Evolutionary conservation across 37 sponge, comb jelly and placozoan genomes (phyloP).

Genomic region (Eunapius fragilis): DNA sequence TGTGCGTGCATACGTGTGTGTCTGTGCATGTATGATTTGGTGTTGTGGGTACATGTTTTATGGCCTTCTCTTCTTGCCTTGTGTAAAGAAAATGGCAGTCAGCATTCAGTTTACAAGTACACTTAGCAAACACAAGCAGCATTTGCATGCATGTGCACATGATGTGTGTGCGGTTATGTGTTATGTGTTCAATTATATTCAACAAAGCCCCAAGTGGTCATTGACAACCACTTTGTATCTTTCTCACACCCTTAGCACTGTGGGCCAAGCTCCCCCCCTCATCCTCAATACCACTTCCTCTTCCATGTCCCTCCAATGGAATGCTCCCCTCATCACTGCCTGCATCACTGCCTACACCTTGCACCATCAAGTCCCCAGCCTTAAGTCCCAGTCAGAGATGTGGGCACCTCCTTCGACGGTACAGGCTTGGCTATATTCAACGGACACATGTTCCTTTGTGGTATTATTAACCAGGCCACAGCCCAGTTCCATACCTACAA

Average conservation of each 20-base stretch:
- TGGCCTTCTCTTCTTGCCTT: background rate
- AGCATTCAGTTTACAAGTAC: background rate
- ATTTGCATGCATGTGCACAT: background rate
- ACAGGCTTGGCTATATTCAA: slow-evolving; percentile 38
- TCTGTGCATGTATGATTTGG: background rate
- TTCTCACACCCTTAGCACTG: slow-evolving; percentile 39
- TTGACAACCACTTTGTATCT: background rate
- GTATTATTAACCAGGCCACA: slow-evolving; percentile 31
- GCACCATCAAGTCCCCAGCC: slow-evolving; percentile 24
- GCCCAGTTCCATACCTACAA: slow-evolving; percentile 59
- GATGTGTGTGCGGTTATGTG: background rate
- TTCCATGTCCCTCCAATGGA: slow-evolving; percentile 51
- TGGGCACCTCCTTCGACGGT: slow-evolving; percentile 65
- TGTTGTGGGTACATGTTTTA: background rate
- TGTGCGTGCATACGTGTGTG: background rate
- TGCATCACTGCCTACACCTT: slow-evolving; percentile 65
- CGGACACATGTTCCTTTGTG: slow-evolving; percentile 13
- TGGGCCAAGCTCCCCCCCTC: slow-evolving; percentile 53
- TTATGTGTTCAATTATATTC: background rate
- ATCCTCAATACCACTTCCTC: slow-evolving; percentile 16
- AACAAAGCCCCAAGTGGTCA: background rate
- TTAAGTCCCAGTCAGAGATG: slow-evolving; percentile 48
- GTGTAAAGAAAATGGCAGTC: background rate
- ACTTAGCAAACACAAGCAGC: background rate
- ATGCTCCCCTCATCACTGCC: slow-evolving; percentile 54